Base-by-base conservation (phyloP, 1,140 invertebrate species). In the Choristoneura fumiferana region DNA sequence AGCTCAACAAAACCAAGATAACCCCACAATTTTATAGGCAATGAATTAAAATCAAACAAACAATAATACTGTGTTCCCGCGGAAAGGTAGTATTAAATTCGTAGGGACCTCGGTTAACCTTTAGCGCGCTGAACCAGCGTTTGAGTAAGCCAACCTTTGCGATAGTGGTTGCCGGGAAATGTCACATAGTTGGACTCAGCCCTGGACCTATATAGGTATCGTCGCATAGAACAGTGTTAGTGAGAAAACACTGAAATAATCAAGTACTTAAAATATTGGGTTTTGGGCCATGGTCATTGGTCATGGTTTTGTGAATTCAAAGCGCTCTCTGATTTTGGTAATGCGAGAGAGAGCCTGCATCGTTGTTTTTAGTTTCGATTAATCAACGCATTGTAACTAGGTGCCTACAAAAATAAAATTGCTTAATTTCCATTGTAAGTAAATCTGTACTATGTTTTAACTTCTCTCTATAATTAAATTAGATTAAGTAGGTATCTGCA, bases 101-200 rank as follows among this genome's bases (percentile, higher is more conserved):
- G 77, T 75, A 69, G 22, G 43, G 43, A 49, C 43, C 57, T 57
- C 63, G 71, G 66, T 67, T 83, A 76, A 87, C 84, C 79, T 87
- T 85, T 87, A 67, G 70, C 65, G 69, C 75, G 63, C 2, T 29
- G 22, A 71, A 69, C 71, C 67, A 61, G 67, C 65, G 68, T 73
- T 74, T 73, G 65, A 71, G 65, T 63, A 66, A 63, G 66, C 54
- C 71, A 81, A 85, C 82, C 82, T 85, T 87, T 85, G 65, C 78
- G 79, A 83, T 80, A 78, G 74, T 76, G 72, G 76, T 77, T 81
- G 69, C 71, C 57, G 76, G 77, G 71, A 87, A 87, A 85, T 87
- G 84, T 84, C 82, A 87, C 81, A 81, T 87, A 85, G 79, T 84
- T 81, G 79, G 78, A 83, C 81, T 80, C 62, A 78, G 72, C 65